phyloP scores from a whole-genome alignment of 2,113 vertebrate genomes.

The Lanius collurio region DNA sequence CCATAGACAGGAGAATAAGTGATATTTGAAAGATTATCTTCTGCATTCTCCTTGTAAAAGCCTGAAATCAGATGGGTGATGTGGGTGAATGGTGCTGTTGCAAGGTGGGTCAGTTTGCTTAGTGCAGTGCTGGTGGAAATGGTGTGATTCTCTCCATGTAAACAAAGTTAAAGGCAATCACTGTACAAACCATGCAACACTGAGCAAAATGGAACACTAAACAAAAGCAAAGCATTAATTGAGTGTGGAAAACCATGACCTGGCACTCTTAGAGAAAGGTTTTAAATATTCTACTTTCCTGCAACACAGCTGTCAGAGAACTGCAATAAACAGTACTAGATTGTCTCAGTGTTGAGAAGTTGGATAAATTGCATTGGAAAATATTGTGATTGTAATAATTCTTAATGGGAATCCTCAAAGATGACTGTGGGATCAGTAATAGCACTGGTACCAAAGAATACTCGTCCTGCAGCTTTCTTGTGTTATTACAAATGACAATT shows the following conservation, averaged over 20 bases:
- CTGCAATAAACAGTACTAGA: background rate
- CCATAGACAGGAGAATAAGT: background rate
- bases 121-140: background rate
- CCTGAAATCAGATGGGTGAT: background rate
- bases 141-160: background rate
- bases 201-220: background rate
- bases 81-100: fast-evolving
- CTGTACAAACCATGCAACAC: background rate
- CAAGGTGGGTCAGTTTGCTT: background rate
- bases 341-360: background rate
- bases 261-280: background rate
- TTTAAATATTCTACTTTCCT: background rate
- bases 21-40: background rate
- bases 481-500: background rate
- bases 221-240: background rate
- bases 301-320: background rate
- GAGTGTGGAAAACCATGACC: background rate
- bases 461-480: background rate
- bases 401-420: background rate
- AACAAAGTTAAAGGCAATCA: background rate
- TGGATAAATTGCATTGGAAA: background rate
- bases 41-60: background rate
- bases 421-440: background rate
- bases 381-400: fast-evolving
- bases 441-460: background rate